Conservation (phyloP, 2,888 invertebrate species). For the Caenorhabditis doughertyi region DNA sequence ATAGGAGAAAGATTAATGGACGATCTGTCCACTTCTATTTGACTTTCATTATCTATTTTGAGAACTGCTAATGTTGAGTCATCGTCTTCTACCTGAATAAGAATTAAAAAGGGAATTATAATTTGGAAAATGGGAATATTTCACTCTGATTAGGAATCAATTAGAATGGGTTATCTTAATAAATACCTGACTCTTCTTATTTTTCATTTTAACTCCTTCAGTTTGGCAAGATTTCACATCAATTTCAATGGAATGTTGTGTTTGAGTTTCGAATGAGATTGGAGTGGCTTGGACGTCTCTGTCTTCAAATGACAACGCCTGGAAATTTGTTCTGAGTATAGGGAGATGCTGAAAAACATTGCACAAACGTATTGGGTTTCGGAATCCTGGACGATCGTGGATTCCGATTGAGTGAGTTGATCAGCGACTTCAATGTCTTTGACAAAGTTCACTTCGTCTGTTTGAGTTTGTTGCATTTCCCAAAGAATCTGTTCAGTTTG, state of each 20-base stretch:
- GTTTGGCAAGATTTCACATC: conserved; percentile 67
- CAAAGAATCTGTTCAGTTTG: conserved; percentile 15
- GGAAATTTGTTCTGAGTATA: background rate
- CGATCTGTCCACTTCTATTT: conserved; percentile 45
- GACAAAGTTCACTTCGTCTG: conserved; percentile 18
- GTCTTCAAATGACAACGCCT: conserved; percentile 33
- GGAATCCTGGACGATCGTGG: conserved; percentile 10
- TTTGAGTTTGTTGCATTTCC: conserved; percentile 35
- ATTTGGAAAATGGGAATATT: conserved; percentile 7
- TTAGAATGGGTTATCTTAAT: background rate
- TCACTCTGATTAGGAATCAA: conserved; percentile 6
- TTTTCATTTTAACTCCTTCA: conserved; percentile 60
- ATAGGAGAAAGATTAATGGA: conserved; percentile 55
- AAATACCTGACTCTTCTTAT: conserved; percentile 68
- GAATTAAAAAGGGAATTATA: background rate
- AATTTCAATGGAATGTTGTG: conserved; percentile 57
- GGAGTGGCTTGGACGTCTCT: conserved; percentile 57
- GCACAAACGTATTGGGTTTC: conserved; percentile 40
- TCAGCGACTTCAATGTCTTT: conserved; percentile 8
- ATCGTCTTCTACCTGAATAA: conserved; percentile 42
- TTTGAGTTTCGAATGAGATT: conserved; percentile 61
- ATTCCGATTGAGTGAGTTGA: conserved; percentile 32
- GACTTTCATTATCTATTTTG: conserved; percentile 53
- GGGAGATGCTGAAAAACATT: background rate
- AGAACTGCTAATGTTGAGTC: conserved; percentile 19